Conservation (phyloP, 2,113 vertebrate species). For the Harpagus bidentatus region DNA sequence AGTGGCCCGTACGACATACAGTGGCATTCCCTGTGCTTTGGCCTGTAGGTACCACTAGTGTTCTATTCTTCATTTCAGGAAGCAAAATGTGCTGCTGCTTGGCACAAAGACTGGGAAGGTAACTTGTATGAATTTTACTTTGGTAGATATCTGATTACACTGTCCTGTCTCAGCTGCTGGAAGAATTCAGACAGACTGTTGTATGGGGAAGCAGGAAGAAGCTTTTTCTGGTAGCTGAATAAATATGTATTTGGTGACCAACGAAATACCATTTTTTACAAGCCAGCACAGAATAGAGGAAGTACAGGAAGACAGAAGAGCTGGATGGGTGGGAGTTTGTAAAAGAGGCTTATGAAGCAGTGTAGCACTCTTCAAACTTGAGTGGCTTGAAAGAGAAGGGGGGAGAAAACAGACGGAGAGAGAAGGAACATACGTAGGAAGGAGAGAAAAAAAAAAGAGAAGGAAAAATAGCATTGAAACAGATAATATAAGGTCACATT, state of each 20-base stretch:
- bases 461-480: constrained; percentile 23
- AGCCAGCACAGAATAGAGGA: neutral
- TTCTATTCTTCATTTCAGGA: neutral
- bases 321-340: constrained; percentile 35
- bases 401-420: constrained; percentile 16
- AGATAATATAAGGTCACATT: constrained; percentile 52
- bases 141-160: neutral
- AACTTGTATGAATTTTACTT: neutral
- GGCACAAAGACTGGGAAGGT: neutral
- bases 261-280: neutral
- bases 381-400: constrained; percentile 10
- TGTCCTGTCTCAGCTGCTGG: neutral
- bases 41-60: neutral
- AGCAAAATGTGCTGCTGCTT: neutral
- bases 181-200: neutral
- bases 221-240: neutral
- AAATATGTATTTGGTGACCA: neutral
- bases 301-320: neutral
- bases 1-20: neutral
- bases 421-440: constrained; percentile 46
- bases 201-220: neutral
- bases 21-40: neutral
- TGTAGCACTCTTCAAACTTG: neutral
- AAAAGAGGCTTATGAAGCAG: neutral
- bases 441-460: constrained; percentile 16